phyloP scores from a whole-genome alignment of 2,113 vertebrate species.

The Crotalus helleri region DNA sequence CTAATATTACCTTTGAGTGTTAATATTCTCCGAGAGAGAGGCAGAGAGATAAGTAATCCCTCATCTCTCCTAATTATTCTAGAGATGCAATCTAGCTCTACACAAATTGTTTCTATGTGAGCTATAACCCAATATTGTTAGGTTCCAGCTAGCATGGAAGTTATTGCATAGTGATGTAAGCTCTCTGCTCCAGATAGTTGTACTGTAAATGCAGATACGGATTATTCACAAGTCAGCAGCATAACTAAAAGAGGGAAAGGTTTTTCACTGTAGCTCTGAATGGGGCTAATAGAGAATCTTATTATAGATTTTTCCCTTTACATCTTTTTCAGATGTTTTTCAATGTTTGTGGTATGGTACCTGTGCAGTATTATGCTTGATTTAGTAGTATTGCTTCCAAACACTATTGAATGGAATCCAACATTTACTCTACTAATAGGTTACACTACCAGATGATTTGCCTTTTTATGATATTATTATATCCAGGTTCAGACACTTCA shows the following conservation, averaged over 20 bases:
- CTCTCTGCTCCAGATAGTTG: background rate
- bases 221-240: background rate
- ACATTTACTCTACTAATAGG: background rate
- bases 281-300: background rate
- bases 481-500: background rate
- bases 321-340: background rate
- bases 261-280: background rate
- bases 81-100: background rate
- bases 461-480: background rate
- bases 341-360: background rate
- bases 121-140: background rate
- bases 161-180: background rate
- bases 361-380: background rate
- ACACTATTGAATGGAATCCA: background rate
- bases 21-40: background rate
- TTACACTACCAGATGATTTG: background rate
- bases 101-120: background rate
- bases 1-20: background rate
- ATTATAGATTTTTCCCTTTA: background rate
- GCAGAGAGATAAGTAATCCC: background rate
- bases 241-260: background rate
- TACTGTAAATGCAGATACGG: background rate
- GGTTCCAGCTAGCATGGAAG: background rate
- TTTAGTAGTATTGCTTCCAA: background rate
- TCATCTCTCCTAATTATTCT: background rate